phyloP scores from a whole-genome alignment of 2,113 vertebrate genomes.

The Gavialis gangeticus region DNA sequence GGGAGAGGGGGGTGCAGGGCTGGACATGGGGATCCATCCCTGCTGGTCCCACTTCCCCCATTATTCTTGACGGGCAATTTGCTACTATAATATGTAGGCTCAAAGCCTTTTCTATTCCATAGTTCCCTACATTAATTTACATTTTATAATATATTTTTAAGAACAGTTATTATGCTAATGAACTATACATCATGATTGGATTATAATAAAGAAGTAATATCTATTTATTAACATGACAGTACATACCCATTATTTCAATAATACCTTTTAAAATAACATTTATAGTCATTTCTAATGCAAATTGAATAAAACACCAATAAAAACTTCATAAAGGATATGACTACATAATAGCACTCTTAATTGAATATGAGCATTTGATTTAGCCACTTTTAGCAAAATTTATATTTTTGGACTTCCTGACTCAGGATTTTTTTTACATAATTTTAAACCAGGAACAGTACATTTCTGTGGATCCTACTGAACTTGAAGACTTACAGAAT shows the following conservation, averaged over 20 bases:
- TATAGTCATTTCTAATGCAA: background rate
- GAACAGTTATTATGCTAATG: constrained; percentile 32
- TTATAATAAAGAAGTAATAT: constrained; percentile 3
- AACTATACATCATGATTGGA: background rate
- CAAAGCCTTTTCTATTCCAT: background rate
- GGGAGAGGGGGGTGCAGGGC: no score
- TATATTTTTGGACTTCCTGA: background rate
- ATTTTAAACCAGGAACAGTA: background rate
- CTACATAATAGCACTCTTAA: background rate
- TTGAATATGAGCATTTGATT: background rate
- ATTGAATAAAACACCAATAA: background rate
- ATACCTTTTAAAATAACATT: constrained; percentile 1
- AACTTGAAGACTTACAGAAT: background rate
- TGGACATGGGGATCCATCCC: no score
- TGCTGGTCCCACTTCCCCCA: no score
- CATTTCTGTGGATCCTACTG: background rate
- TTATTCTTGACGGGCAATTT: no score
- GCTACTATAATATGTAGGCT: background rate
- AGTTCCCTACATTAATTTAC: constrained; percentile 9
- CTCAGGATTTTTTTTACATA: background rate
- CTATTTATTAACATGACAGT: constrained; percentile 27
- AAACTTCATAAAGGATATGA: background rate
- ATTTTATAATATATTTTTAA: background rate
- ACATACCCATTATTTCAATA: background rate
- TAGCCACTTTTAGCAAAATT: background rate